Evolutionary conservation across 2,797 vertebrate species (phyloP), one percentile per base, ranked within the genome.

Genomic region (Mormyrops attenuatus): DNA sequence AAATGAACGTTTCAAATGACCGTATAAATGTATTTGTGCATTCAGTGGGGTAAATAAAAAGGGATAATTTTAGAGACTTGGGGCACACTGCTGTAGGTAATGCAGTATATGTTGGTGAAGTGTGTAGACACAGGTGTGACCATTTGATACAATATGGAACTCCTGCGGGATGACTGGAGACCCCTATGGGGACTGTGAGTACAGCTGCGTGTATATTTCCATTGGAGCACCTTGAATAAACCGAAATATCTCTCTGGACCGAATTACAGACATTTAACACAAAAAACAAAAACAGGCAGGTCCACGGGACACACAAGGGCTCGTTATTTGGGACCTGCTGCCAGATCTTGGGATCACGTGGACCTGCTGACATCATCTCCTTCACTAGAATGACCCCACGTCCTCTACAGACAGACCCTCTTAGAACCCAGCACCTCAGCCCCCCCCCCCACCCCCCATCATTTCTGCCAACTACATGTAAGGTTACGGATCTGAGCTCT

Each of bases 401-500:
- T 50, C 50, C 50, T 34, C 85, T 41, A 53, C 13, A 26, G 34
- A n/a, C 34, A 15, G 34, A 60, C 26, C 85, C 22, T 47, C 55
- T 88, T 63, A 5, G 8, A 41, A n/a, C 85, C 50, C 49, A 15
- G n/a, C 6, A 86, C 55, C 30, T 38, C 34, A 20, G 15, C 34
- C 1, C 30, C 5, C 85, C 85, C 11, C 50, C 20, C 13, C 52
- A 17, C 17, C 3, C 53, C 30, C 15, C 15, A 8, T 87, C 34
- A 52, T 38, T 26, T 34, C 85, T 11, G 0, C 85, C 26, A 13
- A 15, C 5, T 30, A 88, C 84, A 73, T 50, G 44, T 53, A 22
- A 52, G 22, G 82, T 93, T 93, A 92, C 91, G 92, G 92, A 93
- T 95, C 95, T 96, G 95, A 96, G 96, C 95, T 95, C 94, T 93